Evolutionary conservation across 2,888 invertebrate genomes (phyloP), one percentile per base, ranked within the genome.

Genomic region (Parnassius apollo): DNA sequence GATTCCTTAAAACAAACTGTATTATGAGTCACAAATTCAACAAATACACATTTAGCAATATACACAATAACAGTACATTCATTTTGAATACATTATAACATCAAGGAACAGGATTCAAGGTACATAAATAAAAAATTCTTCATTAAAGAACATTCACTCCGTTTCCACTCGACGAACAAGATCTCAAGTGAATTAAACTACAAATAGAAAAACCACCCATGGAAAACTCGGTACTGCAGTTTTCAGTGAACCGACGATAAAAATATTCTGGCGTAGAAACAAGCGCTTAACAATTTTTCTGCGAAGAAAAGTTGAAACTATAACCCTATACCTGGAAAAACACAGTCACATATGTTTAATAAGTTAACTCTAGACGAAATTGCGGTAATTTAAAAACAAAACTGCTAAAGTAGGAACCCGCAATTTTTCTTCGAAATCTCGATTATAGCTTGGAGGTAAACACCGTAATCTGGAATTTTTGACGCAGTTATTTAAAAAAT

Each of bases 111-210:
- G n/a, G 35, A 45, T 22, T 48, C 11, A 12, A 59, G 45, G 9
- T 46, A 44, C 13, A 58, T 25, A 51, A 48, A 52, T 18, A 57
- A 56, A 42, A 51, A 42, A 35, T 45, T 12, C 45, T 10, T n/a
- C 22, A 4, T 22, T 58, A 44, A 50, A 50, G 45, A 59, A 55
- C 59, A 48, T 55, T 59, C 25, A 50, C 59, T 63, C 45, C 35
- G 18, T 53, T 63, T 59, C 46, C 59, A 55, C 46, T 45, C 50
- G 4, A 4, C 45, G 35, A 56, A 59, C 55, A 51, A 51, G 45
- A 59, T 63, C 62, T 62, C 55, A 10, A 57, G 55, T 59, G 49
- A 59, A 63, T 63, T 63, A 45, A 59, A 59, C 57, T 57, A 59
- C 45, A 59, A 58, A 58, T 58, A 54, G 53, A 59, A 58, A 62